phyloP scores from a whole-genome alignment of 2,888 invertebrate genomes.

The Agrotis puta region DNA sequence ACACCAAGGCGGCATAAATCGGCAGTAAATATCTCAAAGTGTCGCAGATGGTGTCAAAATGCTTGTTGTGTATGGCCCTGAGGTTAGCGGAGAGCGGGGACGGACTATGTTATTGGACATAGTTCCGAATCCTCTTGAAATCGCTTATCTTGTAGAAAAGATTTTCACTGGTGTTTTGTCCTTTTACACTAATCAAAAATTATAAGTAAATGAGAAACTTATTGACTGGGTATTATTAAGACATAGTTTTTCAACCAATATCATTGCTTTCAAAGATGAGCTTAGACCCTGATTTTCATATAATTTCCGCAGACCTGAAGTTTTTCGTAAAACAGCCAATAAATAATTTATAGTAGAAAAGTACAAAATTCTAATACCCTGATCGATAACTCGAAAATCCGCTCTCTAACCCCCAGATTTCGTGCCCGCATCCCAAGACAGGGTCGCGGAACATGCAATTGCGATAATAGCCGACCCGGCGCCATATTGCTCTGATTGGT shows the following conservation, averaged over 20 bases:
- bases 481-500: conserved; percentile 89
- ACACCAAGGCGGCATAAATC: conserved; percentile 80
- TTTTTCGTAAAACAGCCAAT: no score
- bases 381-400: neutral
- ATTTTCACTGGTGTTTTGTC: neutral
- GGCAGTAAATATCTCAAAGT: conserved; percentile 82
- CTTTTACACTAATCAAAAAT: no score
- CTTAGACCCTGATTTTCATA: no score
- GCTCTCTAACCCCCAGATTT: conserved; percentile 51
- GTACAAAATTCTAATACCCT: no score
- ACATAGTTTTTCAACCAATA: no score
- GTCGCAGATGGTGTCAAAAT: conserved; percentile 83
- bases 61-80: conserved; percentile 65
- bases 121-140: neutral
- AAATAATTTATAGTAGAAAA: neutral
- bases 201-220: no score
- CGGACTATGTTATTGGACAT: conserved; percentile 8
- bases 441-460: conserved; percentile 82
- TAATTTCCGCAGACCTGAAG: neutral
- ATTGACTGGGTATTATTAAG: no score
- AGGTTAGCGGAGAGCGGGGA: conserved; percentile 37
- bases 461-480: conserved; percentile 86
- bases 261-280: no score
- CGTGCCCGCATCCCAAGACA: conserved; percentile 73
- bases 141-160: no score